These are phyloP conservation scores for Ariopsis seemanni DNA, from an alignment of 2,113 vertebrate genomes.

Conservation along the genomic window DNA sequence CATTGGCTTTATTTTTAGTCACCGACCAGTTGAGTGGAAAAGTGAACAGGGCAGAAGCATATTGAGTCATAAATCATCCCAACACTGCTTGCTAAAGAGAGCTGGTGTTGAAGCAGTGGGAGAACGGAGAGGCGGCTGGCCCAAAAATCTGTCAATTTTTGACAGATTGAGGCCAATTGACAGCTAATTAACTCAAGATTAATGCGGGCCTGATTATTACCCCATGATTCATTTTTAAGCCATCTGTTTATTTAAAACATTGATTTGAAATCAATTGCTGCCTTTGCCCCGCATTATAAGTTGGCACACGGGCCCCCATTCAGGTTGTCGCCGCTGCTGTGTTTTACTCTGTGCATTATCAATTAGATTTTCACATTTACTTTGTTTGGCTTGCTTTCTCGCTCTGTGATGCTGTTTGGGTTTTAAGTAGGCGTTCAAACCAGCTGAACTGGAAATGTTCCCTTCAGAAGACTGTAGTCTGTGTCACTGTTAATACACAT, in stretches of 20 bases:
- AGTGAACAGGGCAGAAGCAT: constrained; percentile 36
- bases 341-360: not conserved
- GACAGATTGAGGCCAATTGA: constrained; percentile 11
- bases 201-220: constrained; percentile 17
- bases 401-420: not conserved
- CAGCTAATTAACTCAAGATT: constrained; percentile 1
- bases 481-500: not conserved
- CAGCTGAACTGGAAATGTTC: not conserved
- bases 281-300: not conserved
- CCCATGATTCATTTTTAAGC: constrained; percentile 7
- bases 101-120: not conserved
- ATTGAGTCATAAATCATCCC: constrained; percentile 46
- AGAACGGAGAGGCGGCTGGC: too few relatives aligned
- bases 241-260: constrained; percentile 30
- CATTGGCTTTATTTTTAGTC: constrained; percentile 4
- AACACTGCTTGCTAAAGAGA: constrained; percentile 9
- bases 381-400: not conserved
- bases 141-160: not conserved
- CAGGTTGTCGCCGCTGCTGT: not conserved
- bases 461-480: not conserved
- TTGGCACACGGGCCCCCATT: not conserved
- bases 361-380: not conserved
- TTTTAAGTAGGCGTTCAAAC: not conserved
- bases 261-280: constrained; percentile 18
- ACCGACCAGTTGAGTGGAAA: constrained; percentile 30